Evolutionary conservation across 2,888 invertebrate genomes (phyloP).

Genomic region (Lasioglossum marginatum): DNA sequence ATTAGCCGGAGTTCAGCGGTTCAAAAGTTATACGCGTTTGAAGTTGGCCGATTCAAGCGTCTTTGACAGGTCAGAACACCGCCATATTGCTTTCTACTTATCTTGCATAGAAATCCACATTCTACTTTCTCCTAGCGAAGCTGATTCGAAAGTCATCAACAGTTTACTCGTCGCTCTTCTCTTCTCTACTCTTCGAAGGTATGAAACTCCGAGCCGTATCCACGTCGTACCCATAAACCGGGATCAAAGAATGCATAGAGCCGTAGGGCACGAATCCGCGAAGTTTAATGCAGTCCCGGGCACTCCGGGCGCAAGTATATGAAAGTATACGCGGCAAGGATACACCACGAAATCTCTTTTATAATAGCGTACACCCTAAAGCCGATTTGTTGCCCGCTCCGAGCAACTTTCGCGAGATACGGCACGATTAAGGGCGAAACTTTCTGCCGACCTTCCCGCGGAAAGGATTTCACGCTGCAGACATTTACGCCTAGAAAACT

Average conservation of each 20-base stretch:
- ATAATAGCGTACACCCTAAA: conserved; percentile 69
- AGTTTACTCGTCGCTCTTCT: no score
- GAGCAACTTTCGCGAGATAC: conserved; percentile 69
- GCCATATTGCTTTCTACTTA: no score
- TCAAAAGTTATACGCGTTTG: no score
- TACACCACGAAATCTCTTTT: conserved; percentile 66
- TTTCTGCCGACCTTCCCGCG: conserved; percentile 57
- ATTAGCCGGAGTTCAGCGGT: no score
- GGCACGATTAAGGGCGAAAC: conserved; percentile 69
- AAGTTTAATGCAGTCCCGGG: conserved; percentile 54
- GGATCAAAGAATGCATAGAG: conserved; percentile 57
- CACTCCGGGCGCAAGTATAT: conserved; percentile 21
- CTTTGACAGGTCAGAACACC: no score
- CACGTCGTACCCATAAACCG: conserved; percentile 40
- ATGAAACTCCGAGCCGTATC: neutral
- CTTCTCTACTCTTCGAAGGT: no score
- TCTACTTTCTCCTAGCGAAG: no score
- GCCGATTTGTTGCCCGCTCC: conserved; percentile 71
- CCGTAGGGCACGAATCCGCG: conserved; percentile 50
- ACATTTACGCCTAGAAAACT: conserved; percentile 1
- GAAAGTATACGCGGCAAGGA: conserved; percentile 56
- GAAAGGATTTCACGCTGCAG: conserved; percentile 44
- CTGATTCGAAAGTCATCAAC: no score
- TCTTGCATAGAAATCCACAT: no score
- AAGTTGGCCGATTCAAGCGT: no score